phyloP scores from a whole-genome alignment of 2,113 vertebrate species.

The Pica pica region DNA sequence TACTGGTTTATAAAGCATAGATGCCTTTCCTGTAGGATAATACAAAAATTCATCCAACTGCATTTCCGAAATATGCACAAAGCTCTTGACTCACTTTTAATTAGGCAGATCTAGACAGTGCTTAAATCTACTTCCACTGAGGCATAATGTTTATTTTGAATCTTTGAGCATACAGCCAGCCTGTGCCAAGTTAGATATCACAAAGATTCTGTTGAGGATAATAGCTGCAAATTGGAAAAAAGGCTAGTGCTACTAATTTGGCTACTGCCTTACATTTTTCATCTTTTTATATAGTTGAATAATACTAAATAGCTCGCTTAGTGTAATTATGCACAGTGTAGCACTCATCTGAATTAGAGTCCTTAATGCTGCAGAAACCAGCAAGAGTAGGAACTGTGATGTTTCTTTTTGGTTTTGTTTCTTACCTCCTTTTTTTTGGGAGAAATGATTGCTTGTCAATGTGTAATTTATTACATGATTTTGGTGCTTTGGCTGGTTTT shows the following conservation, averaged over 20 bases:
- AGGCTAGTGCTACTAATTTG: neutral
- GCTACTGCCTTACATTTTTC: neutral
- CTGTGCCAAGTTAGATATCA: neutral
- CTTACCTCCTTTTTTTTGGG: neutral
- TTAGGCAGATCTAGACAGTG: neutral
- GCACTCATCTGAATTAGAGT: neutral
- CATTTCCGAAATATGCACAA: neutral
- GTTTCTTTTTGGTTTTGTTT: neutral
- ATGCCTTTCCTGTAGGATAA: neutral
- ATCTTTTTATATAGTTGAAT: neutral
- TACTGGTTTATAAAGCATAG: neutral
- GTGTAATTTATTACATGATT: neutral
- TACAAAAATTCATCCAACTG: neutral
- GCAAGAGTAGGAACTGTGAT: neutral
- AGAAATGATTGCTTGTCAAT: neutral
- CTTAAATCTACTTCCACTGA: conserved; percentile 2
- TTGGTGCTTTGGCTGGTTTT: neutral
- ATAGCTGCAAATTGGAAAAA: neutral
- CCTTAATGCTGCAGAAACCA: neutral
- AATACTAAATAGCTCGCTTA: neutral
- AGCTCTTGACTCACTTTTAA: neutral
- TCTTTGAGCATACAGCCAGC: neutral
- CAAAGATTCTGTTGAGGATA: neutral
- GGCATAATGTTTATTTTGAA: conserved; percentile 12
- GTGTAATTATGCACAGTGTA: neutral